Conservation (phyloP, 2,113 vertebrate species). For the Strix uralensis region DNA sequence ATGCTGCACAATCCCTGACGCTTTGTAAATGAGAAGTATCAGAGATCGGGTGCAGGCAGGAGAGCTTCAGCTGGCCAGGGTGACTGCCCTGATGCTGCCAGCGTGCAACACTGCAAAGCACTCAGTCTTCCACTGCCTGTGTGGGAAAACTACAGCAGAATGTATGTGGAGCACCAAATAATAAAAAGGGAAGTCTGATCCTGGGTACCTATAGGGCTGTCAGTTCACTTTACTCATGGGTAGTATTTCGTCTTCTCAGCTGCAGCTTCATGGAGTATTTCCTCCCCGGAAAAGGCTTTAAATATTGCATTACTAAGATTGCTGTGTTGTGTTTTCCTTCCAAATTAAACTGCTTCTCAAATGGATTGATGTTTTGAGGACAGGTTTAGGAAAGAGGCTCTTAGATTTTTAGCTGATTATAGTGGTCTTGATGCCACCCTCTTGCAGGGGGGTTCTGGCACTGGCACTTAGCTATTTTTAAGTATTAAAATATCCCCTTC, state of each 20-base stretch:
- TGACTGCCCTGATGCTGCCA: background rate
- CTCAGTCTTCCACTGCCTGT: accelerated
- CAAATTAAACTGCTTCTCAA: background rate
- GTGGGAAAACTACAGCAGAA: background rate
- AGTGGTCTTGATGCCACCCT: background rate
- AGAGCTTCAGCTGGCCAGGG: background rate
- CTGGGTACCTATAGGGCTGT: background rate
- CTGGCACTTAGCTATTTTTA: background rate
- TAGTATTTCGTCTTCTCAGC: background rate
- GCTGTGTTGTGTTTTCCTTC: background rate
- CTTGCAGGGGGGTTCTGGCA: accelerated
- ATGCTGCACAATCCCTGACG: accelerated
- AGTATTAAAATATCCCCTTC: background rate
- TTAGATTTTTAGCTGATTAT: background rate
- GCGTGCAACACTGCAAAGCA: accelerated
- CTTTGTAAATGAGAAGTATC: background rate
- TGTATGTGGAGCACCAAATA: background rate
- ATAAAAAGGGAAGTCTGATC: background rate
- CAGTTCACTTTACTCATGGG: background rate
- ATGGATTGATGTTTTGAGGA: background rate
- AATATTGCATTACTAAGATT: background rate
- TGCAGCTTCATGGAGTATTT: background rate
- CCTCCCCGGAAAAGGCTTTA: background rate
- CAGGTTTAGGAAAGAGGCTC: background rate
- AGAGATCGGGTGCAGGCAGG: background rate